Evolutionary conservation across 2,888 invertebrate genomes (phyloP), one percentile per base, ranked within the genome.

Genomic region (Meteorus cinctellus): DNA sequence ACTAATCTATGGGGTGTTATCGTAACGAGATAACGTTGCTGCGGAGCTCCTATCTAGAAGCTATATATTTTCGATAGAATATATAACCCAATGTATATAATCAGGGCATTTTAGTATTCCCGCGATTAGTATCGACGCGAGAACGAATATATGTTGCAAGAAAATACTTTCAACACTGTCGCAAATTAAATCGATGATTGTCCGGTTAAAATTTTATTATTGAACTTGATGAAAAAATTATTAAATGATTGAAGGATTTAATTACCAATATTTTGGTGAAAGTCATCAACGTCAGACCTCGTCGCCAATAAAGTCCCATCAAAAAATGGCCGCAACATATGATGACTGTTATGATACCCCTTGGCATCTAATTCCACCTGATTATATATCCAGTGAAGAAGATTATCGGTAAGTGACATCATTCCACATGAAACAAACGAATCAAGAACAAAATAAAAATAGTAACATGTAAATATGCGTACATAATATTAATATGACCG

Each of bases 361-460:
- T 84, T 94, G 94, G 94, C 92, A 94, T 77, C 92, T 93, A 81
- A 92, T 94, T 81, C 94, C 94, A 12, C 93, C 94, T 84, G 94
- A 94, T 89, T 95, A 94, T 87, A 92, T 92, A 59, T 91, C 91
- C 79, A 87, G 92, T 90, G 94, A 94, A 63, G 94, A 95, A 70
- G 95, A 94, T 85, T 94, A 94, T 88, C 91, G 94, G 91, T 93
- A 91, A 86, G 82, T 75, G 8, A 36, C 3, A 14, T 27, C 16
- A 16, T 70, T 70, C 48, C 4, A 14, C 5, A 31, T 45, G 12
- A 65, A 69, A 63, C 67, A 72, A 74, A 69, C 60, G 29, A 55
- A 27, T 67, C 31, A 0, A 55, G 36, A 62, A 55, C 8, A 36
- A 63, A 66, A 45, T 41, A 51, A 48, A 31, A 19, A 66, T 69